A percentile compares a stretch with the other conserved stretches of the same genome.
Conservation (phyloP, 2,113 vertebrate species). For the Oncorhynchus nerka region DNA sequence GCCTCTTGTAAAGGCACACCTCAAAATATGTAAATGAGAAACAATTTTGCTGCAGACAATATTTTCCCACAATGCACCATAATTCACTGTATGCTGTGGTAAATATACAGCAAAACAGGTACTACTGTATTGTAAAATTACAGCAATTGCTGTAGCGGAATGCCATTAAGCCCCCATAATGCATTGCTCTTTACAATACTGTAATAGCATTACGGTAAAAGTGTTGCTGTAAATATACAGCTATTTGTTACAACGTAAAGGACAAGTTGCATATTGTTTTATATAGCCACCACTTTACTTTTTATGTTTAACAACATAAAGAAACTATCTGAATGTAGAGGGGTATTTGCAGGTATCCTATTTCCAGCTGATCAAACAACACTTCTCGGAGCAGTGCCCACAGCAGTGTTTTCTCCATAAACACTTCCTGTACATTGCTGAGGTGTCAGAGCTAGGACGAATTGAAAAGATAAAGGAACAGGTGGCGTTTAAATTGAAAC, state of each 20-base stretch:
- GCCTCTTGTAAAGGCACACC: no score
- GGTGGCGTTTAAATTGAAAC: conserved; percentile 21
- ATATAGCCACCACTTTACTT: conserved; percentile 5
- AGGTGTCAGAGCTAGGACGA: conserved; percentile 11
- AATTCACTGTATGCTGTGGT: no score
- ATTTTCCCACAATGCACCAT: no score
- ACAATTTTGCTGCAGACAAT: no score
- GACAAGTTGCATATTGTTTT: conserved; percentile 9
- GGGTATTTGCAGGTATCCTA: conserved; percentile 7
- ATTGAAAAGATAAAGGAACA: conserved; percentile 13
- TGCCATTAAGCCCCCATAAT: no score
- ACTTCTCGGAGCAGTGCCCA: background rate
- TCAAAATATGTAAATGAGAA: no score
- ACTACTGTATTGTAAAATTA: no score
- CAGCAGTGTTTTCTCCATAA: background rate
- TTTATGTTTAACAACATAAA: conserved; percentile 6
- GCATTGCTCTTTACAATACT: no score
- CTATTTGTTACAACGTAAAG: background rate
- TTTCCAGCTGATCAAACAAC: background rate
- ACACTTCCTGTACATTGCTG: background rate
- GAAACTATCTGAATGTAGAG: background rate
- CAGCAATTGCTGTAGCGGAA: no score
- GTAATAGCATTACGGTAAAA: no score
- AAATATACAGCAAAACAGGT: no score
- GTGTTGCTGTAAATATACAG: no score